Conservation (phyloP, 2,888 invertebrate genomes). For the Plusia festucae region DNA sequence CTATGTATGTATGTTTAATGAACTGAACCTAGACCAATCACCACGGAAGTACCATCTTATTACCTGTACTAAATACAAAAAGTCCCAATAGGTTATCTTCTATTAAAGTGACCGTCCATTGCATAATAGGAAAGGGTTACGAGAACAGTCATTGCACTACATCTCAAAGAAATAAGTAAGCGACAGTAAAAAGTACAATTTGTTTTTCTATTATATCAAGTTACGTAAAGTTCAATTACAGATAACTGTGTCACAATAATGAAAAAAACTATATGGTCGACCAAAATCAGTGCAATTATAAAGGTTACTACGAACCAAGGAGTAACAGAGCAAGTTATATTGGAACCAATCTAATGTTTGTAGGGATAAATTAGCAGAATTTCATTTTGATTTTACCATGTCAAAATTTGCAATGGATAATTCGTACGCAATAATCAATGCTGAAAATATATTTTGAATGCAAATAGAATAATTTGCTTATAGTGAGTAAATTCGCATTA, state of each 20-base stretch:
- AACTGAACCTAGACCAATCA: background rate
- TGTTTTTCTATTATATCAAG: slow-evolving; percentile 73
- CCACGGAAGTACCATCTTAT: slow-evolving; percentile 24
- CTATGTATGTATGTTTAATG: too few relatives aligned
- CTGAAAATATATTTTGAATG: background rate
- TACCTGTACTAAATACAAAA: slow-evolving; percentile 24
- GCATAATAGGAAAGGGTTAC: slow-evolving; percentile 58
- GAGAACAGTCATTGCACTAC: slow-evolving; percentile 57
- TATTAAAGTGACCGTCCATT: slow-evolving; percentile 47
- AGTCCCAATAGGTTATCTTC: slow-evolving; percentile 24
- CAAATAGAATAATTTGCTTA: background rate
- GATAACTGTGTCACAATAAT: slow-evolving; percentile 78
- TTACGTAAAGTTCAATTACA: slow-evolving; percentile 78
- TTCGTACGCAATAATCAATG: background rate
- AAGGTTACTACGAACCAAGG: slow-evolving; percentile 29
- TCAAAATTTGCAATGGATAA: too few relatives aligned
- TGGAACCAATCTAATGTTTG: background rate
- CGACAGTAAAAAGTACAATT: slow-evolving; percentile 58
- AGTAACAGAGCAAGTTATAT: background rate
- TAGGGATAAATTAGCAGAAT: background rate
- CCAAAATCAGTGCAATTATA: slow-evolving; percentile 35
- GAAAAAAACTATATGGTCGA: slow-evolving; percentile 67
- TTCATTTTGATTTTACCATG: too few relatives aligned
- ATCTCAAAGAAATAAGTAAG: slow-evolving; percentile 60
- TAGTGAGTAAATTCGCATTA: background rate